Evolutionary conservation across 2,888 invertebrate species (phyloP), one percentile per base, ranked within the genome.

Genomic region (Ctena decussata): DNA sequence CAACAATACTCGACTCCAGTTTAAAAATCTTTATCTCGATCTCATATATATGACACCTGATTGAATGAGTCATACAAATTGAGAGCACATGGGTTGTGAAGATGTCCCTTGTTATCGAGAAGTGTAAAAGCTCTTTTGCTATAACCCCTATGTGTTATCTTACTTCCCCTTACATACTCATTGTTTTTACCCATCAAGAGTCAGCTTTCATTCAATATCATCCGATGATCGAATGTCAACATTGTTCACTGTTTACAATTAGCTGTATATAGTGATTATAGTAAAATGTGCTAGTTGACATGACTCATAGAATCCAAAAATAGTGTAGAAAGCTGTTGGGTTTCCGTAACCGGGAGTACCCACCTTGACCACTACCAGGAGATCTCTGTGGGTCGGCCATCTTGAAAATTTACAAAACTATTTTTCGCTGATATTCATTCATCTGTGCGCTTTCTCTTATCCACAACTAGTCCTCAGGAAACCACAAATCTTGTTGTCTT

Each of bases 301-400:
- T 92, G 92, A 92, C 87, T 92, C 92, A 92, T 90, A 75, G 85
- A 87, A 84, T 84, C 91, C 92, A 85, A 92, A 92, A 92, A 92
- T 92, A 92, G 90, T 89, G 89, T 86, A 65, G 85, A 89, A 74
- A 88, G 87, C 77, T 83, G 83, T 77, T 73, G 77, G 87, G 80
- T 87, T 88, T 88, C 85, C 88, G 85, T 85, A 84, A 75, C 74
- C 71, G 82, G 88, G 88, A 81, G 80, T 85, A 87, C 88, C 90
- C 92, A 93, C 93, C 93, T 93, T 93, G 93, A 82, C 86, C 90
- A 84, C 90, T 91, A 88, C 89, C 89, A 84, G 91, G 90, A 86
- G 91, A 89, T 89, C 90, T 91, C 86, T 92, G 91, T 85, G 91
- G 91, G 88, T 93, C 92, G 93, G 93, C 94, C 94, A 94, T 93